Evolutionary conservation across 2,888 invertebrate species (phyloP), one percentile per base, ranked within the genome.

Genomic region (Plebejus anna): DNA sequence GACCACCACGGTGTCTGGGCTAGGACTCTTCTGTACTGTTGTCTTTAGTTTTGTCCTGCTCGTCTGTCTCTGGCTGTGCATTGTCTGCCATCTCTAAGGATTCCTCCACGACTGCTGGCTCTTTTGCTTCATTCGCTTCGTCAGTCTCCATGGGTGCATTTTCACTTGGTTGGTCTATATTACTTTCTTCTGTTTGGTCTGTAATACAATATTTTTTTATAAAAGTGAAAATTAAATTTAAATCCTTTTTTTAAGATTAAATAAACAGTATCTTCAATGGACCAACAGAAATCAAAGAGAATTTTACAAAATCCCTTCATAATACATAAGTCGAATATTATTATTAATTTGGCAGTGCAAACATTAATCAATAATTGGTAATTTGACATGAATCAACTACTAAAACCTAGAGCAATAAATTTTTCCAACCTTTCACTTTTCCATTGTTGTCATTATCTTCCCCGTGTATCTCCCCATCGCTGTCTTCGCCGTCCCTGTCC

Each of bases 381-480:
- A 47, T 47, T 47, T 47, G 9, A 11, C 47, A 55, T 16, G 55
- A 55, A 16, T 55, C 4, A 3, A 55, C 51, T 4, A 42, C 47
- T 16, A 55, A 55, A 55, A 55, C 13, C 16, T 55, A 59, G 7
- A 22, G 5, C 59, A 22, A 59, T 66, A 66, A 1, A 22, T 22
- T 61, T 36, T 4, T 66, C 55, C 70, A 76, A 82, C 82, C 81
- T 78, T 78, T 78, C 22, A 76, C 76, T 1, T 76, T 77, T 38
- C 77, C 59, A 61, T 76, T 77, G 6, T 78, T 75, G 78, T 79
- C 79, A 0, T 55, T 55, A 16, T 78, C 78, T 7, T 79, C 82
- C 1, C 85, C 87, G 1, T 87, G 88, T 9, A 89, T 90, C 28
- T 91, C 92, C 0, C 81, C 88, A 78, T 95, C 95, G 42, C 94